phyloP scores from a whole-genome alignment of 64 coral and sea anemone genomes.

The Montipora foliosa region DNA sequence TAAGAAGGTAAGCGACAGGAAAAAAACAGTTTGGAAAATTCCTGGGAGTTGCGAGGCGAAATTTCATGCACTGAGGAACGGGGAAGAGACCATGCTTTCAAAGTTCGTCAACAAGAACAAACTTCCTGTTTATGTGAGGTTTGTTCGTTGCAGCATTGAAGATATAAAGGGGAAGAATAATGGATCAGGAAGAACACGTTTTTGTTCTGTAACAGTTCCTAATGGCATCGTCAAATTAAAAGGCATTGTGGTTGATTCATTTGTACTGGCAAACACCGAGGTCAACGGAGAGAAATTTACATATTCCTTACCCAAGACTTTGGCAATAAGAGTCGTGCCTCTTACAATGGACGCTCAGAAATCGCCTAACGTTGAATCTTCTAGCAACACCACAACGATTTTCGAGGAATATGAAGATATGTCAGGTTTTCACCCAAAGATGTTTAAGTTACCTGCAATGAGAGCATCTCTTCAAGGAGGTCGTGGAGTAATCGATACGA shows the following conservation, averaged over 20 bases:
- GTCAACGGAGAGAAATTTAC: background rate
- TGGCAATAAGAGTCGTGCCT: constrained; percentile 22
- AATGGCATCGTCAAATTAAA: constrained; percentile 21
- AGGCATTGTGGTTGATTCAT: constrained; percentile 6
- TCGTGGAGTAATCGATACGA: background rate
- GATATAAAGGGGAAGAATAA: background rate
- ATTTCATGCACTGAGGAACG: constrained; percentile 26
- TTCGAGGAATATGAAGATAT: constrained; percentile 19
- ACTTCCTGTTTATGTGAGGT: constrained; percentile 22
- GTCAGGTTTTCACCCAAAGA: background rate
- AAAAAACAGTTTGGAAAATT: constrained; percentile 10
- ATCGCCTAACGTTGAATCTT: background rate
- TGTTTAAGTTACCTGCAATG: background rate
- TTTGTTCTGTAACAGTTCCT: background rate
- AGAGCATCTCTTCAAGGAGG: background rate
- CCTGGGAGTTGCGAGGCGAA: constrained; percentile 27
- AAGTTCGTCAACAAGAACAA: constrained; percentile 46
- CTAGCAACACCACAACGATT: background rate
- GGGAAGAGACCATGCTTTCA: constrained; percentile 18
- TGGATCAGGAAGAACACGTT: background rate
- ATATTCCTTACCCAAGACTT: constrained; percentile 3
- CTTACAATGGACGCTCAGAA: background rate
- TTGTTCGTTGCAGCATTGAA: constrained; percentile 1
- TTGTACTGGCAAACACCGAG: constrained; percentile 10
- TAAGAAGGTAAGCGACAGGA: constrained; percentile 7